Evolutionary conservation across 2,888 invertebrate genomes (phyloP).

Genomic region (Amitus sp.): DNA sequence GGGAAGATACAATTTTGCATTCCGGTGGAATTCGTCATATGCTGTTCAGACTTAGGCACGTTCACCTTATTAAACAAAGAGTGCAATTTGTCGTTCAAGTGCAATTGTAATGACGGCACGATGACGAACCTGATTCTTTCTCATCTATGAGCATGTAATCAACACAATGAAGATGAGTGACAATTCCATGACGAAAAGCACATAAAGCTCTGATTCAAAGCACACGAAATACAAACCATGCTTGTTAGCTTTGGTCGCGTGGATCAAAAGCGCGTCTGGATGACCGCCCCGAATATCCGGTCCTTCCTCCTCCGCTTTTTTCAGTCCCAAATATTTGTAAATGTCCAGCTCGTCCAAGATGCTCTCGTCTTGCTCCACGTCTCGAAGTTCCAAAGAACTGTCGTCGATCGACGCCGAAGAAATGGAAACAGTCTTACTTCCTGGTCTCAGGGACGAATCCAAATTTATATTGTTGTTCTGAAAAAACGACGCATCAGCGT

Average conservation of each 20-base stretch:
- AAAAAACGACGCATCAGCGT: slow-evolving; percentile 11
- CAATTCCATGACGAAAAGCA: neutral
- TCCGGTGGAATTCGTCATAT: too few relatives aligned
- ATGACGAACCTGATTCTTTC: slow-evolving; percentile 66
- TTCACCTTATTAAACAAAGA: too few relatives aligned
- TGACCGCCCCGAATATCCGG: slow-evolving; percentile 93
- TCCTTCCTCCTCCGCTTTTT: slow-evolving; percentile 84
- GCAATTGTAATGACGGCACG: neutral
- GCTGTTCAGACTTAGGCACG: too few relatives aligned
- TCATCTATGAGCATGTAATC: slow-evolving; percentile 60
- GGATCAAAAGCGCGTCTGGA: slow-evolving; percentile 93
- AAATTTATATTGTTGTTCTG: slow-evolving; percentile 55
- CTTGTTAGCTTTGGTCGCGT: slow-evolving; percentile 95
- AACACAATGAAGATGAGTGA: slow-evolving; percentile 22
- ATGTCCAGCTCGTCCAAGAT: slow-evolving; percentile 84
- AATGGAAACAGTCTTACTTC: slow-evolving; percentile 58
- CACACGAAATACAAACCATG: slow-evolving; percentile 66
- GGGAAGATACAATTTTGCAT: too few relatives aligned
- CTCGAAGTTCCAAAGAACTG: slow-evolving; percentile 54
- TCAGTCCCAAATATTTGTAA: slow-evolving; percentile 80
- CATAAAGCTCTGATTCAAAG: slow-evolving; percentile 13
- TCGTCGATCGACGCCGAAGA: slow-evolving; percentile 60
- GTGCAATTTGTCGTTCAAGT: too few relatives aligned
- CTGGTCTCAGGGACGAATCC: slow-evolving; percentile 55
- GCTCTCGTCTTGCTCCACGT: slow-evolving; percentile 56